A percentile compares a stretch with the other conserved stretches of the same genome.
These are phyloP conservation scores for Neoniphon sammara DNA, from an alignment of 2,797 vertebrate genomes.

Conservation along the genomic window DNA sequence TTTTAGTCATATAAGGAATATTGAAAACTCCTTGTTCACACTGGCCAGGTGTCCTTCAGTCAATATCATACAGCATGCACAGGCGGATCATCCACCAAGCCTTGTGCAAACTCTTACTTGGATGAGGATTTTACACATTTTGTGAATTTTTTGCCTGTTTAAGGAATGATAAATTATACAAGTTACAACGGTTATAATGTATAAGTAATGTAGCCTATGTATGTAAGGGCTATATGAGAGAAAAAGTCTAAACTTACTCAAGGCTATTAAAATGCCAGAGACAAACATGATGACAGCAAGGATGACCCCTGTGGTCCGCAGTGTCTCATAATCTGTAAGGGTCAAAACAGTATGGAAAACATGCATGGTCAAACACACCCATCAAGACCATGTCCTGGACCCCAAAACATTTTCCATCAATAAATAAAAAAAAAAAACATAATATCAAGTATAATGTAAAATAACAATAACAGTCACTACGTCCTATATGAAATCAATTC, in stretches of 20 bases:
- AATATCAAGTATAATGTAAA: neutral
- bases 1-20: slow-evolving; percentile 35
- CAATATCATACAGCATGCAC: slow-evolving; percentile 82
- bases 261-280: slow-evolving; percentile 84
- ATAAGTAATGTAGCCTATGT: slow-evolving; percentile 18
- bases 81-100: slow-evolving; percentile 66
- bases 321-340: slow-evolving; percentile 83
- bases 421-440: neutral
- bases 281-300: slow-evolving; percentile 84
- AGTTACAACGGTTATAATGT: slow-evolving; percentile 53
- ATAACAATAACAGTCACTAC: neutral
- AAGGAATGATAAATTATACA: slow-evolving; percentile 68
- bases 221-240: slow-evolving; percentile 11
- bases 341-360: slow-evolving; percentile 38
- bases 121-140: slow-evolving; percentile 85
- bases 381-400: slow-evolving; percentile 1
- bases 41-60: slow-evolving; percentile 44
- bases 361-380: neutral
- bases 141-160: slow-evolving; percentile 88
- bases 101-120: slow-evolving; percentile 83
- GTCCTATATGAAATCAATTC: neutral
- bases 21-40: slow-evolving; percentile 32
- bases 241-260: slow-evolving; percentile 81
- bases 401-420: neutral
- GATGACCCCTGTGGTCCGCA: slow-evolving; percentile 84